Evolutionary conservation across 2,797 vertebrate genomes (phyloP).

Genomic region (Zenarchopterus dispar): DNA sequence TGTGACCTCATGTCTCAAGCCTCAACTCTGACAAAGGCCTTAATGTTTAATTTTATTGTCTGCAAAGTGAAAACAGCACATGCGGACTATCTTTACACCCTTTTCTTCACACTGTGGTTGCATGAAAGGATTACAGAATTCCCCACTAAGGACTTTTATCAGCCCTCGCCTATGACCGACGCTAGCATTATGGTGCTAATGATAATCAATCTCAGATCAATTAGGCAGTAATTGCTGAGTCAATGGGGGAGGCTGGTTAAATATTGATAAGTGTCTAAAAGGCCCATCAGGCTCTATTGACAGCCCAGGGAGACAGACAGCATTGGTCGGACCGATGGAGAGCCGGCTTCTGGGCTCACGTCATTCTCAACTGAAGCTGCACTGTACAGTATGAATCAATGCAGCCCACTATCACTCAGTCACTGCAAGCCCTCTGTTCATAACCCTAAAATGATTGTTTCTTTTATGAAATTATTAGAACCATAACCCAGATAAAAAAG

Average conservation of each 20-base stretch:
- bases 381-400: slow-evolving; percentile 62
- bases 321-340: slow-evolving; percentile 68
- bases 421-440: slow-evolving; percentile 32
- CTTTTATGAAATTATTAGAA: slow-evolving; percentile 15
- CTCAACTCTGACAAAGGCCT: too few relatives aligned
- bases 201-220: slow-evolving; percentile 92
- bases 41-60: too few relatives aligned
- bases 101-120: slow-evolving; percentile 26
- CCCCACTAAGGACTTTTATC: slow-evolving; percentile 64
- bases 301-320: slow-evolving; percentile 81
- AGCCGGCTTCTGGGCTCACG: slow-evolving; percentile 65
- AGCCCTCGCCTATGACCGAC: slow-evolving; percentile 57
- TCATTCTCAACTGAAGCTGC: slow-evolving; percentile 63
- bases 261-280: slow-evolving; percentile 91
- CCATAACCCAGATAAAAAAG: slow-evolving; percentile 7
- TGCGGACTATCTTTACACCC: not conserved
- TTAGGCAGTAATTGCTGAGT: slow-evolving; percentile 89
- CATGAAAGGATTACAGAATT: slow-evolving; percentile 62
- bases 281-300: slow-evolving; percentile 84
- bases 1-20: too few relatives aligned
- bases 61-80: too few relatives aligned
- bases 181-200: slow-evolving; percentile 70
- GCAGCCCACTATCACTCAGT: slow-evolving; percentile 42
- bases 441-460: slow-evolving; percentile 37
- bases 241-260: slow-evolving; percentile 86